Evolutionary conservation across 92 coral and sea anemone species (phyloP), one percentile per base, ranked within the genome.

Genomic region (Montipora capitata): DNA sequence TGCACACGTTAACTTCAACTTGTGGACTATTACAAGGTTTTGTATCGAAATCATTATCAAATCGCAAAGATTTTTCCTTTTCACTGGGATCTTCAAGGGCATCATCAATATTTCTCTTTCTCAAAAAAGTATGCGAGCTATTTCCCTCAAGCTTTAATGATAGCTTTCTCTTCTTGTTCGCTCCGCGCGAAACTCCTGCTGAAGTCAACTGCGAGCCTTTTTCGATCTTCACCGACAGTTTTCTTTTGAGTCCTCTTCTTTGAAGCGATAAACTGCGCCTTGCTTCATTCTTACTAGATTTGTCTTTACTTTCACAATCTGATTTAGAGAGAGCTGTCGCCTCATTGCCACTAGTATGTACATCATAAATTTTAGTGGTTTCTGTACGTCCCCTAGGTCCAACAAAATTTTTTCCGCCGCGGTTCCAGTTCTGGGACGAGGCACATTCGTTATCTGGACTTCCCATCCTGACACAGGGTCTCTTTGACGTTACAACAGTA

Each of bases 111-210:
- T 14, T 42, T 35, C 35, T 52, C 76, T 38, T 48, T 17, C 40
- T 2, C 40, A 38, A 8, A 67, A 38, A 18, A 67, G 65, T 10
- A 13, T 64, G 12, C 5, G 77, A 68, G 17, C 48, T 43, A 63
- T 63, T 61, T 39, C 10, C 18, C 52, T 69, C 51, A 0, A 54
- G 42, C 14, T 27, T 20, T 5, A 83, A 43, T 7, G 87, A 58
- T 56, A 73, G 70, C 72, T 83, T 83, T 62, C 87, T 59, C 15
- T 83, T 83, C 72, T 83, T 83, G 8, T 44, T 18, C 4, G 64
- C 6, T n/a, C 45, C 72, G 13, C 43, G 16, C 40, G 35, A 27
- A 35, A 40, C 71, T 16, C 16, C 43, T 3, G 3, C 12, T 49
- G 87, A 44, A 2, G 79, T 59, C 40, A 42, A 10, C 76, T 39